phyloP scores from a whole-genome alignment of 2,113 vertebrate species.

The Sinosuthora webbiana region DNA sequence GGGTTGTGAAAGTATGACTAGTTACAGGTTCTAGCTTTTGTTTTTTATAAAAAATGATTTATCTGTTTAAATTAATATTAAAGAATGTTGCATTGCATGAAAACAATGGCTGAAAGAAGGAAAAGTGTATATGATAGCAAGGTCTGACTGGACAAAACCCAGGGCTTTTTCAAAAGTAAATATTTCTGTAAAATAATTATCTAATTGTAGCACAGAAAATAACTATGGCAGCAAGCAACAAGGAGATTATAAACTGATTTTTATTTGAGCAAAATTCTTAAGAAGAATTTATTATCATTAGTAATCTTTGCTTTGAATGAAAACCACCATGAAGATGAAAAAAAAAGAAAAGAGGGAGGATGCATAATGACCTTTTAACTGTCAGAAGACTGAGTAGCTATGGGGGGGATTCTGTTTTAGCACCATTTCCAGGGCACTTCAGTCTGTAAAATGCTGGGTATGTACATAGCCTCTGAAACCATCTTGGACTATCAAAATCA shows the following conservation, averaged over 20 bases:
- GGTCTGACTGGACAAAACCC: accelerated
- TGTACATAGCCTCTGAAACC: neutral
- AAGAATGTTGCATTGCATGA: neutral
- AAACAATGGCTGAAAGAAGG: neutral
- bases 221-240: neutral
- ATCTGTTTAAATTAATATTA: neutral
- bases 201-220: neutral
- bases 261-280: neutral
- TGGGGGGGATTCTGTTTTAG: neutral
- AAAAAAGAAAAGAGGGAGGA: neutral
- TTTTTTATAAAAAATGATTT: neutral
- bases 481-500: neutral
- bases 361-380: neutral
- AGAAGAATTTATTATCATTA: neutral
- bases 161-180: accelerated
- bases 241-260: neutral
- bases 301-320: neutral
- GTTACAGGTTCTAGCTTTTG: neutral
- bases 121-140: neutral
- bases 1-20: neutral
- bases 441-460: neutral
- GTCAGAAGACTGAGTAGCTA: neutral
- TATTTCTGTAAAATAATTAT: neutral
- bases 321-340: neutral
- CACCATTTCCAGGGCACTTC: neutral